phyloP scores from a whole-genome alignment of 23 tunicate genomes.

The Ciona savignyi region DNA sequence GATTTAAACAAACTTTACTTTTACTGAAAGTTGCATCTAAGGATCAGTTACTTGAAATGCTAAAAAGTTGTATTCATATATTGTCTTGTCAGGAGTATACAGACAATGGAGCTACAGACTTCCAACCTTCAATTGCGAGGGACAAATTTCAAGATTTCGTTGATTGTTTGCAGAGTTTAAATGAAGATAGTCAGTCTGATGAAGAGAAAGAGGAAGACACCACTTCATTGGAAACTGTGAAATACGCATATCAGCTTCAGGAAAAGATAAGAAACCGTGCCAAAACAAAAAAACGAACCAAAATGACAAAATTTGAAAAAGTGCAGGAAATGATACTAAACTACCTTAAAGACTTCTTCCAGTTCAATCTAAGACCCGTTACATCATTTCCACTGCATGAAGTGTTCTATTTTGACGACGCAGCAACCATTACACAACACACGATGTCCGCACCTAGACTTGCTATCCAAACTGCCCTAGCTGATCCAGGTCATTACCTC shows the following conservation, averaged over 20 bases:
- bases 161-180: too few species aligned
- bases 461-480: conserved; percentile 64
- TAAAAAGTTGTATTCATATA: too few species aligned
- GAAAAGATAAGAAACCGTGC: conserved; percentile 44
- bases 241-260: conserved; percentile 73
- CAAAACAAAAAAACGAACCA: conserved; percentile 15
- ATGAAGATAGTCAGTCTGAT: too few species aligned
- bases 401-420: conserved; percentile 57
- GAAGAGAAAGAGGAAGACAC: conserved; percentile 27
- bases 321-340: conserved; percentile 24
- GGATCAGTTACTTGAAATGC: too few species aligned
- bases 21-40: too few species aligned
- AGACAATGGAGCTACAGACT: too few species aligned
- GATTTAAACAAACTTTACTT: too few species aligned
- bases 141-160: too few species aligned
- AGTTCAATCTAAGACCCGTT: conserved; percentile 33
- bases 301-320: conserved; percentile 52
- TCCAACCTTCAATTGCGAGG: too few species aligned
- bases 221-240: conserved; percentile 43
- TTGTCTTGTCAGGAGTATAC: too few species aligned
- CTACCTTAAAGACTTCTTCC: conserved; percentile 20
- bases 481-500: conserved; percentile 51
- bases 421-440: conserved; percentile 25
- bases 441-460: conserved; percentile 57
- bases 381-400: conserved; percentile 49